Base-by-base conservation (phyloP, 1,140 invertebrate species). In the Drosophila kurseongensis region DNA sequence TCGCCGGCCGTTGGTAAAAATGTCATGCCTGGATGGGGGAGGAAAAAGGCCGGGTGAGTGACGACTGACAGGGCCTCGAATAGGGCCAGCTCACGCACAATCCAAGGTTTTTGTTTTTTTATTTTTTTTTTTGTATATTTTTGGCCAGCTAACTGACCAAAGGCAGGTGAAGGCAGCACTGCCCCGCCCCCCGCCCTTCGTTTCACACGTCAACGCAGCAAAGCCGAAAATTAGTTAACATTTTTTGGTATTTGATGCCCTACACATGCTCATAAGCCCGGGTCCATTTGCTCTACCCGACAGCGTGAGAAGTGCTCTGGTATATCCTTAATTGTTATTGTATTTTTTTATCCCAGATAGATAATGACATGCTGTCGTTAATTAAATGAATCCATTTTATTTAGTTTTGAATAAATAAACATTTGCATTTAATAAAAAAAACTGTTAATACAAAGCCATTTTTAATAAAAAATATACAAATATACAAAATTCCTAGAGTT, bases 141-240 rank as follows among this genome's bases (percentile, higher is more conserved):
- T 60, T 47, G 27, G 57, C 29, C 27, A 54, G 47, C 29, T 13
- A 82, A 77, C 80, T 69, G 61, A 63, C 68, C 44, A 51, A 52
- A 62, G 72, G 60, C 75, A 76, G 68, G 59, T 55, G 73, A 48
- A 44, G 38, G 40, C 7, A 35, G 48, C 50, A 38, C 18, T 38
- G 56, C 40, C 42, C 58, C 10, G 14, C 38, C 29, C 32, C 59
- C 56, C 40, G 47, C 61, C 65, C 56, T 32, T 23, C 51, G 51
- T 71, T 88, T 89, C 67, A 89, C 84, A 89, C 84, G 84, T 89
- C 84, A 89, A 89, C 84, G 84, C 84, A 89, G 59, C 80, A 89
- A 80, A 80, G 80, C 80, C 84, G 84, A 89, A 89, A 89, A 89
- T 89, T 89, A 89, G 84, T 89, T 89, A 89, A 89, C 73, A 83